phyloP scores from a whole-genome alignment of 2,888 invertebrate species.

The Amaurobius ferox region DNA sequence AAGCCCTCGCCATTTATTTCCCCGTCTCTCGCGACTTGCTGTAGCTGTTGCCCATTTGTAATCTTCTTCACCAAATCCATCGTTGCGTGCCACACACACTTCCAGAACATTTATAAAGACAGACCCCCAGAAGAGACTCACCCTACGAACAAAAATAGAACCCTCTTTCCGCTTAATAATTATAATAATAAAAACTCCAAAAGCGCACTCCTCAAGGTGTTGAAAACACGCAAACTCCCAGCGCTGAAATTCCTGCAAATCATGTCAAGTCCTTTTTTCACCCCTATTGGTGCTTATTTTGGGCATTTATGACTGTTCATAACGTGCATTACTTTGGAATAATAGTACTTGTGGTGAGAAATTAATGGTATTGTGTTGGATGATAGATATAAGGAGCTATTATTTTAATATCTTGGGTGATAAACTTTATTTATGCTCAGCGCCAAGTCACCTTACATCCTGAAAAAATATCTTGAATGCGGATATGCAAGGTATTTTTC shows the following conservation, averaged over 20 bases:
- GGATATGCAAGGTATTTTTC: no score
- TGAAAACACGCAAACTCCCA: constrained; percentile 9
- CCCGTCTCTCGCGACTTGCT: not conserved
- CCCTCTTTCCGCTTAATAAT: not conserved
- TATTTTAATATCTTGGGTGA: no score
- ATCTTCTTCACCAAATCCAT: not conserved
- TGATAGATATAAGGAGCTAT: no score
- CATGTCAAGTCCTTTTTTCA: not conserved
- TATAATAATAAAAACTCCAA: constrained; percentile 17
- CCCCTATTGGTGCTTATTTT: not conserved
- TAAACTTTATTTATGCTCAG: no score
- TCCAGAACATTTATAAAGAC: not conserved
- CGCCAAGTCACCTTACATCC: no score
- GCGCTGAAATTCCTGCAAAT: constrained; percentile 20
- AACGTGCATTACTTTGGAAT: not conserved
- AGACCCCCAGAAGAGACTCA: not conserved
- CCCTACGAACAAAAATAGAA: not conserved
- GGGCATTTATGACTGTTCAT: not conserved
- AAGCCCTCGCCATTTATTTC: not conserved
- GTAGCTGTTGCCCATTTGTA: not conserved
- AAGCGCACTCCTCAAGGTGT: constrained; percentile 1
- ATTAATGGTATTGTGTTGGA: not conserved
- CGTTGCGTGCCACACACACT: not conserved
- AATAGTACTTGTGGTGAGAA: not conserved
- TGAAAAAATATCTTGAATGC: no score